Base-by-base conservation (phyloP, 2,113 vertebrate genomes). In the Halcyon malimbica region DNA sequence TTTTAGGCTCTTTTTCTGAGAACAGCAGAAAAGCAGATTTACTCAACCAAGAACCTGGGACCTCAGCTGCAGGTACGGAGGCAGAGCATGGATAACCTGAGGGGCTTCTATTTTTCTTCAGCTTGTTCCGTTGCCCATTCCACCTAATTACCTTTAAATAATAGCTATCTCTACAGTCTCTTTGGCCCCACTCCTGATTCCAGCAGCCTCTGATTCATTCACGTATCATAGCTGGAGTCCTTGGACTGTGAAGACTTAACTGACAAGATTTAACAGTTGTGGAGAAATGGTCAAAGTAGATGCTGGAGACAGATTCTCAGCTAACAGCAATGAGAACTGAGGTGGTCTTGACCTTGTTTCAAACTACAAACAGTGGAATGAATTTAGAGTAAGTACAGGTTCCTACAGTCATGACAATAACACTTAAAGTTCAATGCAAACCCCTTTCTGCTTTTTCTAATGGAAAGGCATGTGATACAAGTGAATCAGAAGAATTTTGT, bases 121-220 rank as follows among this genome's bases (percentile, higher is more conserved):
- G 77, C 79, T 89, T 91, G 71, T 89, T 91, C 78, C 62, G 90
- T 93, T 78, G 37, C 70, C 84, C 74, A 93, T 96, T 97, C 78
- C 78, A 90, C 82, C 89, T 94, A 89, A 83, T 96, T 96, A 94
- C 79, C 77, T 94, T 83, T 94, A 87, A 89, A 87, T 95, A 96
- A 96, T 44, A 96, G 60, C 90, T 65, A 77, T 76, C 77, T 94
- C 80, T 82, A 56, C 53, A 51, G 71, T 33, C 74, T 89, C 60
- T 65, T 95, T 91, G 86, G 94, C 76, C 63, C 15, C 33, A 28
- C 81, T 94, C 67, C 79, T 25, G 69, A 85, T 87, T 94, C 73
- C 50, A 48, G 81, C 29, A 88, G 81, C 51, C 82, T 93, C 84
- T 41, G 57, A 93, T 79, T 95, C 92, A 88, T 77, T 96, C 35